phyloP scores from a whole-genome alignment of 2,797 vertebrate species.

The Clarias laeviceps region DNA sequence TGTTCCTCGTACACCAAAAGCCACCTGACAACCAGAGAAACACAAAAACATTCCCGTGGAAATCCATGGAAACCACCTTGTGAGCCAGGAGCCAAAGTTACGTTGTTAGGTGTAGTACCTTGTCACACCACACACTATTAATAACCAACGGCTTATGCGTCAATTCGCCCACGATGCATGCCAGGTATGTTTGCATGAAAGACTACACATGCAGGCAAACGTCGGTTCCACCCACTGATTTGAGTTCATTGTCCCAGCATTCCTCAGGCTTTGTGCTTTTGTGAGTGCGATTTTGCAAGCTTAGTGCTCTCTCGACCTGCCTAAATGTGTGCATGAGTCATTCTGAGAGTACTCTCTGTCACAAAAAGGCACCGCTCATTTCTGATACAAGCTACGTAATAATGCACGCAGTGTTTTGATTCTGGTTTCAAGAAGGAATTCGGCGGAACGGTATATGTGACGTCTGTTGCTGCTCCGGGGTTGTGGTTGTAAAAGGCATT shows the following conservation, averaged over 20 bases:
- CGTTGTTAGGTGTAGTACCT: conserved; percentile 55
- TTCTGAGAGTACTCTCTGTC: not conserved
- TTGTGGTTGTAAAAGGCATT: conserved; percentile 38
- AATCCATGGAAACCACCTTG: conserved; percentile 51
- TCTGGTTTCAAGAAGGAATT: conserved; percentile 6
- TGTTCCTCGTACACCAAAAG: conserved; percentile 21
- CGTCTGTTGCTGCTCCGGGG: conserved; percentile 7
- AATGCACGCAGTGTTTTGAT: conserved; percentile 9
- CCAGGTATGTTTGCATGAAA: conserved; percentile 49
- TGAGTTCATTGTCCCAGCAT: conserved; percentile 47
- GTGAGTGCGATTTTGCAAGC: conserved; percentile 26
- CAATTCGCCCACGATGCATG: conserved; percentile 32
- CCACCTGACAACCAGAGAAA: conserved; percentile 55
- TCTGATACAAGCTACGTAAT: conserved; percentile 15
- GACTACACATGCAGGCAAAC: conserved; percentile 41
- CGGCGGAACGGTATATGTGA: not conserved
- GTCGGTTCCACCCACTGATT: conserved; percentile 36
- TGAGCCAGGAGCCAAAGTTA: conserved; percentile 42
- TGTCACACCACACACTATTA: conserved; percentile 43
- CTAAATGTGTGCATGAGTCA: conserved; percentile 24
- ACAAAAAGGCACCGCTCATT: conserved; percentile 10
- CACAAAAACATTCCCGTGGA: conserved; percentile 45
- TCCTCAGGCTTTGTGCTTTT: conserved; percentile 46
- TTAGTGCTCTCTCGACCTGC: conserved; percentile 12
- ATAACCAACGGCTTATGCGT: conserved; percentile 51